Conservation (phyloP, 2,797 vertebrate species). For the Knipowitschia caucasica region DNA sequence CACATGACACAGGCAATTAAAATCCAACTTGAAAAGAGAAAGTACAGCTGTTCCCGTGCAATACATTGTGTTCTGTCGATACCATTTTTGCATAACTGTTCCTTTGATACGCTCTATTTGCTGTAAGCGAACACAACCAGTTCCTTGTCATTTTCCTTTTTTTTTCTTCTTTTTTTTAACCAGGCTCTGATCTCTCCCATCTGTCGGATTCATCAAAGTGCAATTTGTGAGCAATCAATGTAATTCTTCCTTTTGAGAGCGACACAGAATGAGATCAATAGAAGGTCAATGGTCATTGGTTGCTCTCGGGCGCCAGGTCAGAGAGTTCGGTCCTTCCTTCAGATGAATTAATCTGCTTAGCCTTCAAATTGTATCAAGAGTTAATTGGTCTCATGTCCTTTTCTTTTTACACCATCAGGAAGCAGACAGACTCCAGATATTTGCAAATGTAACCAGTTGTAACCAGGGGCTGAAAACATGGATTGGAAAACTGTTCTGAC, state of each 20-base stretch:
- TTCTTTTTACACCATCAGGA: neutral
- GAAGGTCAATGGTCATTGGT: slow-evolving; percentile 25
- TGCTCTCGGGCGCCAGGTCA: slow-evolving; percentile 17
- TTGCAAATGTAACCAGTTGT: no score
- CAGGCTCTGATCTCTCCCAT: slow-evolving; percentile 4
- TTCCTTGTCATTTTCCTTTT: neutral
- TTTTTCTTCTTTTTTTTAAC: neutral
- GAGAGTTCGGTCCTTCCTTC: neutral
- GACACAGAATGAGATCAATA: slow-evolving; percentile 34
- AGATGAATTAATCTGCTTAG: slow-evolving; percentile 5
- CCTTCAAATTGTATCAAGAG: neutral
- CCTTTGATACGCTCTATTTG: neutral
- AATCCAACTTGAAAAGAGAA: neutral
- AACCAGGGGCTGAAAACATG: no score
- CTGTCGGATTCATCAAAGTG: slow-evolving; percentile 14
- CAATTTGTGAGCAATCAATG: slow-evolving; percentile 36
- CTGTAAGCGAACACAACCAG: no score
- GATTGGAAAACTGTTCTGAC: no score
- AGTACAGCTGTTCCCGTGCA: neutral
- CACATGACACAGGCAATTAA: no score
- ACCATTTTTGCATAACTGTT: neutral
- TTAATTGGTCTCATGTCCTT: neutral
- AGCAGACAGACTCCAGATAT: neutral
- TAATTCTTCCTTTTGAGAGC: slow-evolving; percentile 22
- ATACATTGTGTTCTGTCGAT: neutral